phyloP scores from a whole-genome alignment of 1,140 invertebrate species.

The Scylla paramamosain region DNA sequence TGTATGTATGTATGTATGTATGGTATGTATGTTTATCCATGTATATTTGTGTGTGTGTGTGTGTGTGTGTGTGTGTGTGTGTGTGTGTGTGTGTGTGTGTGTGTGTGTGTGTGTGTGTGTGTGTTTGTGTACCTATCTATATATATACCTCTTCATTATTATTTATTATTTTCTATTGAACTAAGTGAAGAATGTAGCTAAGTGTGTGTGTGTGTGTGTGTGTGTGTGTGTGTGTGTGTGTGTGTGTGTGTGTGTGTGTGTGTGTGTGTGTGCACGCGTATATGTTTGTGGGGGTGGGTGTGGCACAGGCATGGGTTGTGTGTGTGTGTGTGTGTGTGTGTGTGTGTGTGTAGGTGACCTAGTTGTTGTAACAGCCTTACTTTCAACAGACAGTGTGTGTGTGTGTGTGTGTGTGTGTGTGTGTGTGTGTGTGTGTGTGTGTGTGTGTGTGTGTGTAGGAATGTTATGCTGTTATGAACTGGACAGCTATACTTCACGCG shows the following conservation, averaged over 20 bases:
- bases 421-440: too few species aligned
- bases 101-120: background rate
- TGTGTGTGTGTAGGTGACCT: background rate
- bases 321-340: conserved; percentile 13
- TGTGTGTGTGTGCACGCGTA: background rate
- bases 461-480: too few species aligned
- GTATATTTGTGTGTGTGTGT: background rate
- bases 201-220: too few species aligned
- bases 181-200: too few species aligned
- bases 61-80: background rate
- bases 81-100: conserved; percentile 11
- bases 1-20: too few species aligned
- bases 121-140: too few species aligned
- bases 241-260: too few species aligned
- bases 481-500: too few species aligned
- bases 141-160: too few species aligned
- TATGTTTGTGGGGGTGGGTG: background rate
- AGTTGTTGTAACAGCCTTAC: background rate
- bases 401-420: background rate
- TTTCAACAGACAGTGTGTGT: background rate
- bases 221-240: too few species aligned
- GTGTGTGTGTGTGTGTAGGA: too few species aligned
- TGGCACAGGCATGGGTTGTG: background rate
- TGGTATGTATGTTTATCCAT: background rate
- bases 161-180: background rate